Evolutionary conservation across 2,888 invertebrate species (phyloP).

Genomic region (Tetragnatha montana): DNA sequence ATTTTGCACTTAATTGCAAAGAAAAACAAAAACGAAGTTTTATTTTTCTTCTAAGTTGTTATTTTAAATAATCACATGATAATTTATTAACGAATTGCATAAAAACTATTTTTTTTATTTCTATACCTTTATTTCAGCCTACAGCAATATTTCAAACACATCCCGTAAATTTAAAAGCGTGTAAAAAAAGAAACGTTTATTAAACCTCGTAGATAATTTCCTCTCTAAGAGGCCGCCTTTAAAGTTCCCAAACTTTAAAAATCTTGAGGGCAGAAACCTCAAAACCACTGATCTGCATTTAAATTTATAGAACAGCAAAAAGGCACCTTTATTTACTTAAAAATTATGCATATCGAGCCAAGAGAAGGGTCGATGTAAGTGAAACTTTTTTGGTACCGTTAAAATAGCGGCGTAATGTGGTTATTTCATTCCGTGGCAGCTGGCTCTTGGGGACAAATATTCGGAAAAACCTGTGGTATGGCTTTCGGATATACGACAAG

Average conservation of each 20-base stretch:
- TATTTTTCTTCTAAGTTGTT: too few species aligned
- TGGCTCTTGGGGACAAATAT: conserved; percentile 40
- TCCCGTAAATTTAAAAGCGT: too few species aligned
- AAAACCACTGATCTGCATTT: conserved; percentile 1
- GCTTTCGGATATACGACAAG: conserved; percentile 48
- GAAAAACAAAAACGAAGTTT: too few species aligned
- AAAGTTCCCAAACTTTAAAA: background rate
- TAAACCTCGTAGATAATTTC: too few species aligned
- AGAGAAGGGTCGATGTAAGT: background rate
- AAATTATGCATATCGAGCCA: conserved; percentile 20
- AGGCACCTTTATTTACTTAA: conserved; percentile 34
- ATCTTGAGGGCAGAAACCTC: background rate
- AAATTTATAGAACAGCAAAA: conserved; percentile 3
- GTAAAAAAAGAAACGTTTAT: too few species aligned
- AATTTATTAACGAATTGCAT: too few species aligned
- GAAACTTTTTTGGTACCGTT: conserved; percentile 2
- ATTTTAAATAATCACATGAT: too few species aligned
- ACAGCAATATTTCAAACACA: too few species aligned
- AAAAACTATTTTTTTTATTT: too few species aligned
- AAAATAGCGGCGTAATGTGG: conserved; percentile 27
- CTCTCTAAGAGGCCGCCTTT: too few species aligned
- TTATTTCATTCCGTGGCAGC: conserved; percentile 40
- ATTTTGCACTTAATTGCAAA: too few species aligned
- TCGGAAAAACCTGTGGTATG: conserved; percentile 34
- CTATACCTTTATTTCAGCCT: too few species aligned